Percentiles rank a stretch among this genome's conserved stretches.
Evolutionary conservation across 2,888 invertebrate species (phyloP).

Genomic region (Drosophila colorata): DNA sequence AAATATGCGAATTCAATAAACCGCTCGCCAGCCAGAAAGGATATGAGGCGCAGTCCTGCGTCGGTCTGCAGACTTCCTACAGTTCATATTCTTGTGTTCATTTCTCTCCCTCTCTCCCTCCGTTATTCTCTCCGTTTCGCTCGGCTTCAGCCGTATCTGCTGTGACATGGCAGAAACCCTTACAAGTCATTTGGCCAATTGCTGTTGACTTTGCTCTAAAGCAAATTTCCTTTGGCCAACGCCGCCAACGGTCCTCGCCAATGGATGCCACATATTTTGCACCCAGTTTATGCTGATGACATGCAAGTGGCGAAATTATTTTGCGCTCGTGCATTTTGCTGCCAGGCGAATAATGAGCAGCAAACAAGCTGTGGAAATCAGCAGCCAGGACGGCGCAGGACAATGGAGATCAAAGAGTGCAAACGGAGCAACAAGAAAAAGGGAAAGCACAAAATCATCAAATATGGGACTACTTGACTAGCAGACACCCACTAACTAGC

Average conservation of each 20-base stretch:
- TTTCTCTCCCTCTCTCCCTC: background rate
- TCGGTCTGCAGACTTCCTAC: background rate
- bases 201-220: conserved; percentile 78
- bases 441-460: conserved; percentile 9
- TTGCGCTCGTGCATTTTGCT: conserved; percentile 61
- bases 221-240: conserved; percentile 67
- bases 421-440: conserved; percentile 19
- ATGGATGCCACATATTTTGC: conserved; percentile 79
- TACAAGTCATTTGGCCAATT: conserved; percentile 83
- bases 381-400: conserved; percentile 40
- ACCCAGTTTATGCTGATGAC: conserved; percentile 84
- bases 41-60: conserved; percentile 20
- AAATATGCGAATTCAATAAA: conserved; percentile 82
- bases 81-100: conserved; percentile 18
- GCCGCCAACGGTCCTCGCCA: conserved; percentile 36
- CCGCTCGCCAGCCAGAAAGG: conserved; percentile 43
- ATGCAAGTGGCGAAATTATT: conserved; percentile 82
- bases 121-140: background rate
- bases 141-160: background rate
- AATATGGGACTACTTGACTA: conserved; percentile 1
- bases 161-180: conserved; percentile 49
- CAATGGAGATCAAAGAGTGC: conserved; percentile 14
- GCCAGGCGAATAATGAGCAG: conserved; percentile 82
- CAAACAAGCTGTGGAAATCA: conserved; percentile 70
- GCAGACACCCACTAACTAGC: background rate